Base-by-base conservation (phyloP, 2,797 vertebrate genomes). In the Sebastiscus albofasciatus region DNA sequence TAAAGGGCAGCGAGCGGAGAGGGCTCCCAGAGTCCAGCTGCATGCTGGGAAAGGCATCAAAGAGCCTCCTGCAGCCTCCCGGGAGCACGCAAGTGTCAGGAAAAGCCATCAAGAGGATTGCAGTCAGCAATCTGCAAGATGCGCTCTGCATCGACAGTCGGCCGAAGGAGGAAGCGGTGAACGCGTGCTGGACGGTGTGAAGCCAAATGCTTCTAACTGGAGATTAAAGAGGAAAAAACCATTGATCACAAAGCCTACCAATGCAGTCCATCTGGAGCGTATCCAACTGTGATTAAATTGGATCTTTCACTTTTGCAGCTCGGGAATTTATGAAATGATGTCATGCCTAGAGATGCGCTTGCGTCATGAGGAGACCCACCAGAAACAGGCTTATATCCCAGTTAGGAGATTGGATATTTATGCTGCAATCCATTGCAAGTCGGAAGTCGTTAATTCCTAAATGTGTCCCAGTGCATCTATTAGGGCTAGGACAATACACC, bases 21-120 rank as follows among this genome's bases (percentile, higher is more conserved):
- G 67, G 60, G 78, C 87, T 69, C 87, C 67, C 20, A 16, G 79
- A 93, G 1, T 91, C 85, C 55, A 90, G 81, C 73, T 75, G 52
- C 54, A 79, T 87, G 65, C 91, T 94, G 87, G 93, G 90, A 87
- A 95, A 93, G 6, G 58, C 88, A 70, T 84, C 75, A 42, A 77
- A 83, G 81, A 90, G 69, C 62, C n/a, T 64, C 55, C 69, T 8
- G 33, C 49, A 22, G 46, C 54, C 74, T 64, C 78, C 46, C 0
- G 67, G 66, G 84, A 85, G 52, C 12, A 52, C 0, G 34, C 78
- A 72, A 36, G 74, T n/a, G 24, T 82, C 80, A 24, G 84, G 81
- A 71, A 73, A 76, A 56, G 86, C 91, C 59, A 77, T 75, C 83
- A 89, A 85, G 85, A 94, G 78, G 87, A 91, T 76, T 86, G 93